Evolutionary conservation across 2,888 invertebrate genomes (phyloP).

Genomic region (Smittia sp.): DNA sequence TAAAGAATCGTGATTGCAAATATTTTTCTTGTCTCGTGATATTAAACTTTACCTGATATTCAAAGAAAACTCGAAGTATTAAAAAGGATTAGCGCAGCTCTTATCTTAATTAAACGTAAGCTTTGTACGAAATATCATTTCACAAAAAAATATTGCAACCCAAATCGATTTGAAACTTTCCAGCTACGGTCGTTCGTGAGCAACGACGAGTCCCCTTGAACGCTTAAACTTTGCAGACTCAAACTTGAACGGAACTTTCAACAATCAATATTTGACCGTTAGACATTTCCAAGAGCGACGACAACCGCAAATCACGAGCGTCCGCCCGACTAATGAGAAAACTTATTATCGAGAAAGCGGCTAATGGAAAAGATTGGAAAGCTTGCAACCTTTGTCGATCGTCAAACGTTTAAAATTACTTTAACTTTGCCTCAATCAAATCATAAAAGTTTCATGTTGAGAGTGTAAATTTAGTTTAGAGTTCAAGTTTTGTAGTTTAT

Average conservation of each 20-base stretch:
- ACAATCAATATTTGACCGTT: too few relatives aligned
- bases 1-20: not conserved
- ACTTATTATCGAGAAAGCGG: not conserved
- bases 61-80: not conserved
- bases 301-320: too few relatives aligned
- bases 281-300: too few relatives aligned
- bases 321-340: too few relatives aligned
- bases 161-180: not conserved
- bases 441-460: not conserved
- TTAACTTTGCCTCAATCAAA: not conserved
- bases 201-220: too few relatives aligned
- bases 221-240: too few relatives aligned
- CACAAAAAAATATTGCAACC: not conserved
- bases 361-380: not conserved
- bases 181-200: too few relatives aligned
- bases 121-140: not conserved
- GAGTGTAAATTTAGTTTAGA: slow-evolving; percentile 40
- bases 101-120: not conserved
- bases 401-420: not conserved
- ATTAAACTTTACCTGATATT: slow-evolving; percentile 1
- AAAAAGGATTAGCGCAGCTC: not conserved
- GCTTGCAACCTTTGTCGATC: too few relatives aligned
- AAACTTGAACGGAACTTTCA: too few relatives aligned
- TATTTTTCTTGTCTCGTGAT: not conserved
- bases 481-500: slow-evolving; percentile 6